These are phyloP conservation scores for Pseudomyrmex dendroicus DNA, from an alignment of 1,140 invertebrate genomes.

Conservation along the genomic window DNA sequence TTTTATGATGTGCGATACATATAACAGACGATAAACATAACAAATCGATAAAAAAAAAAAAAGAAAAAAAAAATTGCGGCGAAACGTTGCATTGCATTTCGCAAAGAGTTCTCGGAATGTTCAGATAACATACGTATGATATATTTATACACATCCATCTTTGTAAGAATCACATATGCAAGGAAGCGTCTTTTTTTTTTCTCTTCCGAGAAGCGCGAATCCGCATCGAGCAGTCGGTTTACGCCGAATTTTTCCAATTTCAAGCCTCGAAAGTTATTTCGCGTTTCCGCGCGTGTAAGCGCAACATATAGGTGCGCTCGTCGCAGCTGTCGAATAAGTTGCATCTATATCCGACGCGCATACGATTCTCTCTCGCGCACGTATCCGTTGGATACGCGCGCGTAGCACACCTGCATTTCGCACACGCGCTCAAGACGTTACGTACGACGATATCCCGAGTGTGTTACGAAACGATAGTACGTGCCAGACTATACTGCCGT, in stretches of 20 bases:
- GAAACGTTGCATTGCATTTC: background rate
- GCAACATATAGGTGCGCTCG: constrained; percentile 10
- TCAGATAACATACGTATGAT: background rate
- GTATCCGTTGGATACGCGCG: background rate
- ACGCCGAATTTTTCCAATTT: constrained; percentile 51
- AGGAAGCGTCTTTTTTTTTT: background rate
- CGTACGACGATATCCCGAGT: background rate
- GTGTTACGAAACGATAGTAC: constrained; percentile 39
- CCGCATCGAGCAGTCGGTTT: constrained; percentile 7
- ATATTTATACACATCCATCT: constrained; percentile 6
- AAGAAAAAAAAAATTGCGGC: background rate
- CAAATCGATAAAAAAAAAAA: constrained; percentile 10
- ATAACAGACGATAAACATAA: background rate
- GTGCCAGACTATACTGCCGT: constrained; percentile 4
- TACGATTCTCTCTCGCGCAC: background rate
- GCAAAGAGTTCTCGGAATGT: background rate
- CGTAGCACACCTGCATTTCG: constrained; percentile 21
- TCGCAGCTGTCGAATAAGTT: constrained; percentile 55
- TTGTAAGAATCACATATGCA: constrained; percentile 26
- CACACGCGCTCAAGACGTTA: background rate
- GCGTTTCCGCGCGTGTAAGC: constrained; percentile 27
- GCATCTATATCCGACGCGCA: constrained; percentile 37
- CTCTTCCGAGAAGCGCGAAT: background rate
- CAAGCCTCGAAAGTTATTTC: constrained; percentile 34
- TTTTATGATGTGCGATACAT: background rate